Conservation (phyloP, 2,888 invertebrate species). For the Diploptera punctata region DNA sequence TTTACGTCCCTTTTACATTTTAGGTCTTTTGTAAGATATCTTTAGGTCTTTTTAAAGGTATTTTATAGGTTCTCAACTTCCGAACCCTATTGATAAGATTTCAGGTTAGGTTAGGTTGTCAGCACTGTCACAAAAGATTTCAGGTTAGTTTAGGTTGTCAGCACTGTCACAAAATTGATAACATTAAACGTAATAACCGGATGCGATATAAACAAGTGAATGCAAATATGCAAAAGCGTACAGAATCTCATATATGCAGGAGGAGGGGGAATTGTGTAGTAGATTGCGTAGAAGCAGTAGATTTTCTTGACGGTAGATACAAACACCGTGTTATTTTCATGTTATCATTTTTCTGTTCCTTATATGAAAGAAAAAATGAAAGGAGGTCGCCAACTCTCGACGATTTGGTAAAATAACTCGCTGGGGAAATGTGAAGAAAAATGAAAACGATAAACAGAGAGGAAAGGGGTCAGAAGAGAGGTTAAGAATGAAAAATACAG, state of each 20-base stretch:
- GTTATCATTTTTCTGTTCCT: neutral
- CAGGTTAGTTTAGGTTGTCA: no score
- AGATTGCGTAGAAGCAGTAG: slow-evolving; percentile 16
- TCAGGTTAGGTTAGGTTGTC: no score
- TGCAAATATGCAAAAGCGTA: neutral
- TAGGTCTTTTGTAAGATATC: no score
- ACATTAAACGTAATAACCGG: no score
- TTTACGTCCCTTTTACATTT: no score
- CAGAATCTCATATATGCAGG: slow-evolving; percentile 8
- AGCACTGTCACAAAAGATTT: no score
- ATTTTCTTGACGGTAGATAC: slow-evolving; percentile 6
- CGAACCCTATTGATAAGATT: no score
- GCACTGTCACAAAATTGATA: no score
- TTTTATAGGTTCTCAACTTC: no score
- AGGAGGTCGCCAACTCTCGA: slow-evolving; percentile 6
- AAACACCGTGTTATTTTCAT: slow-evolving; percentile 9
- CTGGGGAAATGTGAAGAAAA: slow-evolving; percentile 26
- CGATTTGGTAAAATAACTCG: slow-evolving; percentile 25
- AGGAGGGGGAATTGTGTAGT: slow-evolving; percentile 3
- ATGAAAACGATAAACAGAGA: slow-evolving; percentile 24
- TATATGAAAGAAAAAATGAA: neutral
- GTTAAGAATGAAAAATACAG: neutral
- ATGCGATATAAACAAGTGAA: no score
- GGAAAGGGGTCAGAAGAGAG: neutral
- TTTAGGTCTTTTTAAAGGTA: no score